Base-by-base conservation (phyloP, 1,140 invertebrate species). In the Aricia agestis region DNA sequence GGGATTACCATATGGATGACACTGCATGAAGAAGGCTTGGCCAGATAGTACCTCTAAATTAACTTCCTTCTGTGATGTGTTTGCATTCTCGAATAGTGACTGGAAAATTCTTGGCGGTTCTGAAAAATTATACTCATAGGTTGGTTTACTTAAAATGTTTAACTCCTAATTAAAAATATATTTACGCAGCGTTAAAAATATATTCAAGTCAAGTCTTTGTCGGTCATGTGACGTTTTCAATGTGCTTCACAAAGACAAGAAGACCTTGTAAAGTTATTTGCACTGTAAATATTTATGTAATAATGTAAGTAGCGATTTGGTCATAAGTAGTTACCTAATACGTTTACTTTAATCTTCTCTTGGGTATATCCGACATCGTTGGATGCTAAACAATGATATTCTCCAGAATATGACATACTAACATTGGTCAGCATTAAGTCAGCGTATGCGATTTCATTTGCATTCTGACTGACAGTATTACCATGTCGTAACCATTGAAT, bases 401-500 rank as follows among this genome's bases (percentile, higher is more conserved):
- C 68, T 2, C 90, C 90, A 5, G 78, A 72, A 31, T 88, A 77
- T 9, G 45, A 68, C 0, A 72, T 45, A 2, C 73, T 69, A 6
- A 87, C 75, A 25, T 78, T 72, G 15, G 78, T 67, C 9, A 92
- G 73, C 3, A 74, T 66, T 6, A 92, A 72, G 67, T 92, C 84
- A 10, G 86, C 82, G 36, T 84, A 83, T 13, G 73, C 67, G 5
- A 84, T 76, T 18, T 77, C 74, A 32, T 74, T 69, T 6, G 66
- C 36, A 65, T 89, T 85, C 19, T 82, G 75, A 42, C 76, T 75
- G 1, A 90, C 36, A 6, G 70, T 75, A 41, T 78, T 76, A 4
- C 90, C 90, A 72, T 89, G 80, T 65, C 79, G 75, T 11, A 90
- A 74, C 91, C 91, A 92, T 71, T 87, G 84, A 69, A 92, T 82